Evolutionary conservation across 1,140 invertebrate species (phyloP), one percentile per base, ranked within the genome.

Genomic region (Plectrocnemia conspersa): DNA sequence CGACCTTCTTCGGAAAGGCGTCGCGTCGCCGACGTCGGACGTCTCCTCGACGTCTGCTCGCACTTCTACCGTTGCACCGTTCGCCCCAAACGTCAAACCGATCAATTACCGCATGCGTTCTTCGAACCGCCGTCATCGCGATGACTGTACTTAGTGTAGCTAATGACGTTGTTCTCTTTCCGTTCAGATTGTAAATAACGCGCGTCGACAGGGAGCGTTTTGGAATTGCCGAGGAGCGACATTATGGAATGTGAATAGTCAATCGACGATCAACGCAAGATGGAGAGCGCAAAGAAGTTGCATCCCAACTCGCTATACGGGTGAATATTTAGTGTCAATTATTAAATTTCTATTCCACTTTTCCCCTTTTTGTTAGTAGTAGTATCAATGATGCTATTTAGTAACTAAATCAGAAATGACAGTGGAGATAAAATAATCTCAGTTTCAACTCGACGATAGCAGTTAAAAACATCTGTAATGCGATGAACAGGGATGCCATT

Each of bases 221-320:
- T n/a, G n/a, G n/a, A n/a, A n/a, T n/a, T n/a, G n/a, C n/a, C n/a
- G n/a, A n/a, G n/a, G n/a, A n/a, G n/a, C n/a, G n/a, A n/a, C n/a
- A n/a, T n/a, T n/a, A n/a, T n/a, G n/a, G n/a, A n/a, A n/a, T n/a
- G n/a, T n/a, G n/a, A n/a, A n/a, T n/a, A n/a, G n/a, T n/a, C n/a
- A n/a, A n/a, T n/a, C n/a, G n/a, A n/a, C n/a, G n/a, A n/a, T n/a
- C 36, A 40, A 15, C 16, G 2, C 16, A 13, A 15, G 24, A 61
- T 61, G 59, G 59, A 61, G 11, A 50, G 54, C 19, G 41, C 59
- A 21, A 61, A 57, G 35, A 61, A 61, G 44, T 35, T 61, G 54
- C 59, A 61, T 27, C 59, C 59, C 25, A 61, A 56, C 40, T 61
- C 59, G 9, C 49, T 61, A 22, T 61, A 61, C 24, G 54, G 59